Evolutionary conservation across 2,113 vertebrate genomes (phyloP), one percentile per base, ranked within the genome.

Genomic region (Mesitornis unicolor): DNA sequence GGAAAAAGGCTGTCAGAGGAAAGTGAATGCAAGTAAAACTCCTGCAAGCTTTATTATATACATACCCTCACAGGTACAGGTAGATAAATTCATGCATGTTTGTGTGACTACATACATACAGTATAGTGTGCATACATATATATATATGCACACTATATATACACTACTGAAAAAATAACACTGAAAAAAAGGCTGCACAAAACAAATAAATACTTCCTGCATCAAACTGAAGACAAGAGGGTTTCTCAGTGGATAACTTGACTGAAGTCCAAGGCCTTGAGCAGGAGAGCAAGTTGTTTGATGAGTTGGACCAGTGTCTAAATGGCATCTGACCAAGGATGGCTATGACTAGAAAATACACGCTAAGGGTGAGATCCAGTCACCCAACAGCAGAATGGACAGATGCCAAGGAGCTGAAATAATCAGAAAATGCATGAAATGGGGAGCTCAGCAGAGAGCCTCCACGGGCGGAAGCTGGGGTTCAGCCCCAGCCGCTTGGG

Each of bases 251-350:
- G 77, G 61, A 64, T 91, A 75, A 81, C 40, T 75, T 75, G 70
- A 64, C 61, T 25, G 9, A 69, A 59, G 65, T 47, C 90, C 95
- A 94, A 90, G n/a, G 81, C 57, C 53, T 56, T 54, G 53, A 90
- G 82, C 69, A 64, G 82, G 61, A 70, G 79, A 84, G 33, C 76
- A 81, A 89, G 89, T 53, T 75, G 73, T 77, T 63, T 84, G 91
- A 91, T 81, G 83, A 63, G 56, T 5, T 89, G 77, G 87, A 93
- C 38, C 17, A 3, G 42, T 48, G 48, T 89, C 84, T 79, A 91
- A 84, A 91, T 89, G 93, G 95, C 93, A 94, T 40, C 65, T 40
- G 70, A 56, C 84, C 87, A 82, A 92, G 73, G 81, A 93, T 60
- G 74, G 43, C 48, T 84, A 29, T 40, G 60, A 94, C 38, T 43